Percentiles rank a stretch among this genome's conserved stretches.
Evolutionary conservation across 2,888 invertebrate genomes (phyloP).

Genomic region (Ethmia dodecea): DNA sequence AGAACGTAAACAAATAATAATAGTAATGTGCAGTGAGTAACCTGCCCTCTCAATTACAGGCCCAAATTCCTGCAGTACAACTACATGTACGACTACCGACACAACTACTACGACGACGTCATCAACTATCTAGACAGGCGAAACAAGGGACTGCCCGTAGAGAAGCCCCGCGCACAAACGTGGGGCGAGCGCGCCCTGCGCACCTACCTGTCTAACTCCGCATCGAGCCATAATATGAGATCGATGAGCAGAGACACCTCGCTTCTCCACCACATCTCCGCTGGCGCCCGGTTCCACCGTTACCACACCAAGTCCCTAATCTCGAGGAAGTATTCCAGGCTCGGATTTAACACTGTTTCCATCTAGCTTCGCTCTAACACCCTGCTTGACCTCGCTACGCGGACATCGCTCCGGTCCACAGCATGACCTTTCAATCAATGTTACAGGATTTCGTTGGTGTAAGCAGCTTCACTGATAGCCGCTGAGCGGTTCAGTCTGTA

Average conservation of each 20-base stretch:
- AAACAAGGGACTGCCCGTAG: conserved; percentile 81
- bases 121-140: conserved; percentile 89
- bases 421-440: conserved; percentile 68
- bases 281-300: conserved; percentile 83
- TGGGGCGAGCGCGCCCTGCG: conserved; percentile 91
- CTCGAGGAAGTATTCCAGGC: conserved; percentile 83
- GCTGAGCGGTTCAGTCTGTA: conserved; percentile 26
- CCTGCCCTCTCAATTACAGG: conserved; percentile 55
- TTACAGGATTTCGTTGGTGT: conserved; percentile 73
- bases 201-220: conserved; percentile 81
- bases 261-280: conserved; percentile 80
- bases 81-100: conserved; percentile 89
- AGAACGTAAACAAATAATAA: no score
- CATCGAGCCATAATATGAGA: conserved; percentile 77
- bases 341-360: conserved; percentile 69
- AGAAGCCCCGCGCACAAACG: conserved; percentile 87
- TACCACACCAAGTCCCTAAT: conserved; percentile 87
- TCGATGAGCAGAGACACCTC: conserved; percentile 77
- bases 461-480: conserved; percentile 32
- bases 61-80: conserved; percentile 89
- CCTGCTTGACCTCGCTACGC: conserved; percentile 64
- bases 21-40: not conserved
- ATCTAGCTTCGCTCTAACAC: conserved; percentile 72
- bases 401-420: conserved; percentile 41
- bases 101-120: conserved; percentile 91